phyloP scores from a whole-genome alignment of 2,797 vertebrate species.

The Vespertilio murinus region DNA sequence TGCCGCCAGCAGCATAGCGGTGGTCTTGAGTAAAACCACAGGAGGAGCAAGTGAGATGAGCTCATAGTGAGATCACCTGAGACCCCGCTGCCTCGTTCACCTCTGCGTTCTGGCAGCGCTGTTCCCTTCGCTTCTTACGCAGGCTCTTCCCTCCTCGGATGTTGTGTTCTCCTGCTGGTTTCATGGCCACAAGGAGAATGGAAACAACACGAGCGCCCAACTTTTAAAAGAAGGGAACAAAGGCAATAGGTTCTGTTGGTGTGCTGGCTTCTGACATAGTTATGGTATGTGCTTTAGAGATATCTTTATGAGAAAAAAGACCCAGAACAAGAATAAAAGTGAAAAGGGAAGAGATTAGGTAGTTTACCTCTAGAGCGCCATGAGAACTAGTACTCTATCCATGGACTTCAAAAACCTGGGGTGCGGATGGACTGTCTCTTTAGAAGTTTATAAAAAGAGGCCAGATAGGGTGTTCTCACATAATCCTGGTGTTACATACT shows the following conservation, averaged over 20 bases:
- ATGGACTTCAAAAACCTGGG: slow-evolving; percentile 40
- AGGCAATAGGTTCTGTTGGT: background rate
- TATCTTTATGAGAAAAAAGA: slow-evolving; percentile 29
- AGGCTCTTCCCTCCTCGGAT: background rate
- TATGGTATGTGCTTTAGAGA: slow-evolving; percentile 22
- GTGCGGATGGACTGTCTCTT: slow-evolving; percentile 58
- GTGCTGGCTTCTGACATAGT: slow-evolving; percentile 40
- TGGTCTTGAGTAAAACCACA: background rate
- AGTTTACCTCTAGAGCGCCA: background rate
- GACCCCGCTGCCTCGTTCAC: fast-evolving
- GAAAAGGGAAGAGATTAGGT: slow-evolving; percentile 9
- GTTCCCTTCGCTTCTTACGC: background rate
- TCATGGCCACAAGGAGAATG: background rate
- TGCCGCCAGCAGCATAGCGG: background rate
- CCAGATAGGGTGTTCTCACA: slow-evolving; percentile 58
- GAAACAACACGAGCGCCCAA: background rate
- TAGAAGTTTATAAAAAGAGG: slow-evolving; percentile 73
- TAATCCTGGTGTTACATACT: slow-evolving; percentile 27
- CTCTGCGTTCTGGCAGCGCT: background rate
- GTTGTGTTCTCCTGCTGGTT: background rate
- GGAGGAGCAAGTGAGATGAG: background rate
- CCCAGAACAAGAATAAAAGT: slow-evolving; percentile 29
- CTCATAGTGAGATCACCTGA: background rate
- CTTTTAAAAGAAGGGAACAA: slow-evolving; percentile 39
- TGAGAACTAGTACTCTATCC: slow-evolving; percentile 56